These are phyloP conservation scores for Caranx ignobilis DNA, from an alignment of 2,113 vertebrate genomes.

Conservation along the genomic window DNA sequence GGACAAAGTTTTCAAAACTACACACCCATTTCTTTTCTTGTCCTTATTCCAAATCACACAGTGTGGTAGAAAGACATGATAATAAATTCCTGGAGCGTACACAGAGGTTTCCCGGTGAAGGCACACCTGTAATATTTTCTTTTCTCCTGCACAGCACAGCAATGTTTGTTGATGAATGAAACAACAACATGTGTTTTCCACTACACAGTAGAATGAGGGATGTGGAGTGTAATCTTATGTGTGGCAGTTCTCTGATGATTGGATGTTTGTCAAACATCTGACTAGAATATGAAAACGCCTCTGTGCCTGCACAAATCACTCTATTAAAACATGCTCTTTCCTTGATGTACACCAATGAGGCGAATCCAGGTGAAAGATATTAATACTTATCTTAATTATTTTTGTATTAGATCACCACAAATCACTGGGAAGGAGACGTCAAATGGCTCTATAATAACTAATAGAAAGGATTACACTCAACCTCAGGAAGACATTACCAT, in stretches of 20 bases:
- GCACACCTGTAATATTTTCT: not conserved
- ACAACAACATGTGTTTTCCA: not conserved
- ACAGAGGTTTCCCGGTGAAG: no score
- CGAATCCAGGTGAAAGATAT: slow-evolving; percentile 11
- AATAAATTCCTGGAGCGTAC: no score
- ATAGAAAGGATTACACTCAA: not conserved
- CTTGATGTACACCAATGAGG: not conserved
- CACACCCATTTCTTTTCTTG: no score
- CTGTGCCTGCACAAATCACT: no score
- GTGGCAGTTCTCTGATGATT: not conserved
- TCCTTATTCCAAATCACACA: no score
- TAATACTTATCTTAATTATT: not conserved
- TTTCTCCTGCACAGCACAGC: not conserved
- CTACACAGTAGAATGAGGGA: not conserved
- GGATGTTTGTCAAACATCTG: not conserved
- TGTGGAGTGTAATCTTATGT: not conserved
- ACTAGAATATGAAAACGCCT: not conserved
- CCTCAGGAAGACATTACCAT: not conserved
- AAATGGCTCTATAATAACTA: not conserved
- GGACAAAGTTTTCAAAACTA: no score
- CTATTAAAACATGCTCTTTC: slow-evolving; percentile 1
- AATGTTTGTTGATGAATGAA: not conserved
- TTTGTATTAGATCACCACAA: not conserved
- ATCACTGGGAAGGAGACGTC: not conserved
- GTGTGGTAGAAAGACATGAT: no score